These are phyloP conservation scores for Oligia latruncula DNA, from an alignment of 2,888 invertebrate species.

Conservation along the genomic window DNA sequence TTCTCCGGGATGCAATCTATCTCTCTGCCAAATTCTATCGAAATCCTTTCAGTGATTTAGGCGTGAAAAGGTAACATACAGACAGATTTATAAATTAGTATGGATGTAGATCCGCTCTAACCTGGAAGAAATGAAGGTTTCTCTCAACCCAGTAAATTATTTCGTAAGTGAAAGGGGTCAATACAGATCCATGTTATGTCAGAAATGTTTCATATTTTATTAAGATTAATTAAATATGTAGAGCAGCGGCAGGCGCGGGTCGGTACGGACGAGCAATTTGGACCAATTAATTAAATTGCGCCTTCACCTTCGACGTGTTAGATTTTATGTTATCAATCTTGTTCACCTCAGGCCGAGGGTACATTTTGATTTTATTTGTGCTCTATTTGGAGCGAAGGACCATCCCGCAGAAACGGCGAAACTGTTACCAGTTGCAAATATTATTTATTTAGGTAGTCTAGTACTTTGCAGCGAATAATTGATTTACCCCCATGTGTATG, in stretches of 20 bases:
- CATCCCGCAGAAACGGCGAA: not conserved
- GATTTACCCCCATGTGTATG: not conserved
- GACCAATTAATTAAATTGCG: slow-evolving; percentile 4
- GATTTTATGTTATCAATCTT: slow-evolving; percentile 48
- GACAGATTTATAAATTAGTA: too few species aligned
- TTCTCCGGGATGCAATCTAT: too few species aligned
- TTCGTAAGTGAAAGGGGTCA: slow-evolving; percentile 9
- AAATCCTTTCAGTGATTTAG: too few species aligned
- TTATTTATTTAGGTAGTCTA: not conserved
- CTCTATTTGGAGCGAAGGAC: slow-evolving; percentile 2
- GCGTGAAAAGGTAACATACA: too few species aligned
- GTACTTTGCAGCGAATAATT: not conserved
- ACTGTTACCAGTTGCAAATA: not conserved
- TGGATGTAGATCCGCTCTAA: not conserved
- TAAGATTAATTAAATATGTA: slow-evolving; percentile 39
- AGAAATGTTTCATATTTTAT: slow-evolving; percentile 39
- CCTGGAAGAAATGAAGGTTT: not conserved
- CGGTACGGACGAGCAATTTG: slow-evolving; percentile 30
- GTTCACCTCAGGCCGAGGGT: slow-evolving; percentile 6
- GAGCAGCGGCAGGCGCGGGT: slow-evolving; percentile 27
- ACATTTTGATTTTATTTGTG: not conserved
- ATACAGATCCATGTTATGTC: slow-evolving; percentile 16
- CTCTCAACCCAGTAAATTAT: slow-evolving; percentile 9
- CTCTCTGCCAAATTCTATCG: too few species aligned
- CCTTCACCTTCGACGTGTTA: slow-evolving; percentile 30